Conservation (phyloP, 2,888 invertebrate genomes). For the Leucoma salicis region DNA sequence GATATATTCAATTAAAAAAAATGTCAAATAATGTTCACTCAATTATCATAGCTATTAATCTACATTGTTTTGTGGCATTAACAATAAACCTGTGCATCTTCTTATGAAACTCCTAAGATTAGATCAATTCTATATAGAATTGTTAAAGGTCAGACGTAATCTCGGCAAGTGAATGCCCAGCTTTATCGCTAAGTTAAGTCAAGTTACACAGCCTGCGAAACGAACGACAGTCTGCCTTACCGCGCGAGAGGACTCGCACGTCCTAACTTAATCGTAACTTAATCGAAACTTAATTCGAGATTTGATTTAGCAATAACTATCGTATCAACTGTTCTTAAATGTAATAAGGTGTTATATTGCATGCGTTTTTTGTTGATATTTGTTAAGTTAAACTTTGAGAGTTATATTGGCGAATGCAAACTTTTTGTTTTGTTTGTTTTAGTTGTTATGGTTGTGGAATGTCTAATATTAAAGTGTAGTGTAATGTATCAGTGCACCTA, state of each 20-base stretch:
- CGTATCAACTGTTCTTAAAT: constrained; percentile 31
- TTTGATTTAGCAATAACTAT: background rate
- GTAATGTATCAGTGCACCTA: constrained; percentile 20
- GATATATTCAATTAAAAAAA: too few relatives aligned
- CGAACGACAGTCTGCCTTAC: constrained; percentile 43
- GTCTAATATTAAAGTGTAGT: constrained; percentile 43
- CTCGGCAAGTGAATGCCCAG: constrained; percentile 25
- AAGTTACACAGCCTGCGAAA: constrained; percentile 22
- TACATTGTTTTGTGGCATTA: too few relatives aligned
- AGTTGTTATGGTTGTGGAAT: constrained; percentile 42
- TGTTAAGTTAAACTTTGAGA: constrained; percentile 27
- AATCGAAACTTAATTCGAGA: constrained; percentile 34
- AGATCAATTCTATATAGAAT: constrained; percentile 21
- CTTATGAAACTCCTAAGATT: constrained; percentile 26
- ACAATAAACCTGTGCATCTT: constrained; percentile 4
- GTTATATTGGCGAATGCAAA: constrained; percentile 38
- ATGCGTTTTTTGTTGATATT: constrained; percentile 6
- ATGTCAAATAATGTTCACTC: too few relatives aligned
- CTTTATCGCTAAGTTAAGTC: constrained; percentile 34
- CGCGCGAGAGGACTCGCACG: constrained; percentile 44
- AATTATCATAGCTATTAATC: too few relatives aligned
- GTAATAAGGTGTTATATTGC: constrained; percentile 35
- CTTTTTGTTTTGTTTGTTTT: constrained; percentile 46
- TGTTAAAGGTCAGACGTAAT: constrained; percentile 30
- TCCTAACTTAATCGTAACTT: constrained; percentile 32